These are phyloP conservation scores for Mormyrops boulengeri DNA, from an alignment of 2,797 vertebrate species.

Conservation along the genomic window DNA sequence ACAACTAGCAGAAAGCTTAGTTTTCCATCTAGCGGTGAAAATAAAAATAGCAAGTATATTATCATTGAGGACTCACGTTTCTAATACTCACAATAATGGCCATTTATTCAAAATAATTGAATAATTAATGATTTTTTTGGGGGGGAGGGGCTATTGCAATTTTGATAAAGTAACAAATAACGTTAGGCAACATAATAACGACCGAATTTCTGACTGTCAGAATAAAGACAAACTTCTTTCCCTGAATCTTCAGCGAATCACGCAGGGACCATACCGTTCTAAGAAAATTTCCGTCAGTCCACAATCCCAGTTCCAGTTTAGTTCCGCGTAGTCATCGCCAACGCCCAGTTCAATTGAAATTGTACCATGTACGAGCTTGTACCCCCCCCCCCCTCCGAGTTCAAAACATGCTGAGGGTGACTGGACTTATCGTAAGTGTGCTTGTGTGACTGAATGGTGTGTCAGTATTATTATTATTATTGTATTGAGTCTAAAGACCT, in stretches of 20 bases:
- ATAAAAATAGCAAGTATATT: not conserved
- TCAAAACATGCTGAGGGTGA: not conserved
- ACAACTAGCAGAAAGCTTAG: not conserved
- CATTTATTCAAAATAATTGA: not conserved
- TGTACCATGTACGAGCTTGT: not conserved
- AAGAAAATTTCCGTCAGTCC: not conserved
- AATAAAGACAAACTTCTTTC: not conserved
- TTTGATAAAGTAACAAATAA: not conserved
- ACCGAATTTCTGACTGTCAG: not conserved
- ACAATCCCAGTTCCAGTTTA: not conserved
- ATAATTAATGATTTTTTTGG: not conserved
- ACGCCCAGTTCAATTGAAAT: not conserved
- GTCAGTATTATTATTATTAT: not conserved
- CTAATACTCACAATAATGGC: not conserved
- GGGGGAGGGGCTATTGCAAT: not conserved
- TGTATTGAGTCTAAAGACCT: not conserved
- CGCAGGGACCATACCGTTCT: not conserved
- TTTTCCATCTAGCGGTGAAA: constrained; percentile 4
- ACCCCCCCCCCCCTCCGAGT: not conserved
- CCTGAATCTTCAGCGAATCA: not conserved
- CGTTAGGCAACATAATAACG: not conserved
- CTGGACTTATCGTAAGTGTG: not conserved
- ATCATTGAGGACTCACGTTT: not conserved
- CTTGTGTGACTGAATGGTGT: not conserved
- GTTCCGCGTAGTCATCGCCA: not conserved